These are phyloP conservation scores for Zygaena filipendulae DNA, from an alignment of 2,888 invertebrate genomes.

Conservation along the genomic window DNA sequence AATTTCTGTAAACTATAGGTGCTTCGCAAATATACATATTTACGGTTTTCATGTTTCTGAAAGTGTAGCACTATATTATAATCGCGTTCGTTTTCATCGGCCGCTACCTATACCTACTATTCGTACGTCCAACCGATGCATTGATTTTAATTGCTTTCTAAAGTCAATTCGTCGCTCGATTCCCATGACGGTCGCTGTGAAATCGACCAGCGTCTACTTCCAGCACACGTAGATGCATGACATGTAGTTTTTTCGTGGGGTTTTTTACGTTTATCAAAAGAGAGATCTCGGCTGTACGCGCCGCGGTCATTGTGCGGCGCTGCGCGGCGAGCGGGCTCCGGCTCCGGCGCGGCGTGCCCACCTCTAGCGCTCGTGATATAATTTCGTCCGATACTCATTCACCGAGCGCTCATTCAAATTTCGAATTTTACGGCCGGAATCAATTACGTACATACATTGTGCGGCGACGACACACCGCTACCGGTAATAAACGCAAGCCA, in stretches of 20 bases:
- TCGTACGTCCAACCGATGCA: constrained; percentile 35
- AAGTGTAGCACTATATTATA: not conserved
- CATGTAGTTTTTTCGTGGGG: constrained; percentile 61
- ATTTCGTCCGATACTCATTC: constrained; percentile 57
- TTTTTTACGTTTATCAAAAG: constrained; percentile 57
- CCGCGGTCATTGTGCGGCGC: constrained; percentile 54
- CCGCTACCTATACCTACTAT: too few species aligned
- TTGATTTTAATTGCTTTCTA: constrained; percentile 64
- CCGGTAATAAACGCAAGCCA: constrained; percentile 27
- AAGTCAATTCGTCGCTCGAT: constrained; percentile 59
- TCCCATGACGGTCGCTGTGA: constrained; percentile 65
- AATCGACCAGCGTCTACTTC: too few species aligned
- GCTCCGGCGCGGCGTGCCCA: constrained; percentile 34
- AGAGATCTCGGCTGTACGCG: constrained; percentile 55
- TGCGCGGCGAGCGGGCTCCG: constrained; percentile 28
- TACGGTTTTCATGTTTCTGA: too few species aligned
- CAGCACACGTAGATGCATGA: constrained; percentile 68
- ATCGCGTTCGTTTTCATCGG: constrained; percentile 32
- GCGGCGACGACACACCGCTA: constrained; percentile 54
- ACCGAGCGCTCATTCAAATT: constrained; percentile 54
- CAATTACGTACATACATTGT: constrained; percentile 41
- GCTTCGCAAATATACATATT: too few species aligned
- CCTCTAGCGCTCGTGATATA: constrained; percentile 54
- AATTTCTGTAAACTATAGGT: too few species aligned
- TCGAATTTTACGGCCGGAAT: constrained; percentile 57